Evolutionary conservation across 1,140 invertebrate species (phyloP).

Genomic region (Littorina saxatilis): DNA sequence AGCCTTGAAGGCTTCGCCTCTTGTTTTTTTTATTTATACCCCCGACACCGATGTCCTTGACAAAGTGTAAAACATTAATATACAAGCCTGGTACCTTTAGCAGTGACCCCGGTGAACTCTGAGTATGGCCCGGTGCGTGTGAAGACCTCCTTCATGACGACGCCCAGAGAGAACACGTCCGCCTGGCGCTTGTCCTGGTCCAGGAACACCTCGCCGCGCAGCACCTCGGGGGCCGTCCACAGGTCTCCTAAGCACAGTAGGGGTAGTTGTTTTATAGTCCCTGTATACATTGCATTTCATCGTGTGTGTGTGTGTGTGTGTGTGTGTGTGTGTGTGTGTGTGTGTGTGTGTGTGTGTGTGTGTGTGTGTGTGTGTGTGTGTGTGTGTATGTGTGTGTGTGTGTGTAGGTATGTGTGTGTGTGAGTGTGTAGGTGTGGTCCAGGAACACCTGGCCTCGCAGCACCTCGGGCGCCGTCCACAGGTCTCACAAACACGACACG

Average conservation of each 20-base stretch:
- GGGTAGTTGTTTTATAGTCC: background rate
- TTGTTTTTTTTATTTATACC: too few relatives aligned
- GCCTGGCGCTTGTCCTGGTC: slow-evolving; percentile 60
- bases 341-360: slow-evolving; percentile 2
- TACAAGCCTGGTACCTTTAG: slow-evolving; percentile 54
- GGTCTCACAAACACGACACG: too few relatives aligned
- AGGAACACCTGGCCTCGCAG: too few relatives aligned
- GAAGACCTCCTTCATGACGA: slow-evolving; percentile 70
- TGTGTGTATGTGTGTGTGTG: background rate
- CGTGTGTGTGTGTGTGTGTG: too few relatives aligned
- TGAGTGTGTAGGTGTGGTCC: too few relatives aligned
- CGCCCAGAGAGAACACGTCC: slow-evolving; percentile 67
- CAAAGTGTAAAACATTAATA: too few relatives aligned
- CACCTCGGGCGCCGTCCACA: too few relatives aligned
- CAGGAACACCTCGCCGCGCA: slow-evolving; percentile 51
- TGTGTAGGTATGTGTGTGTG: too few relatives aligned
- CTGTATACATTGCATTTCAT: background rate
- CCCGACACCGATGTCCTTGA: too few relatives aligned
- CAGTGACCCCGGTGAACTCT: slow-evolving; percentile 56
- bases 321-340: background rate
- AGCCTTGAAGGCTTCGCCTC: too few relatives aligned
- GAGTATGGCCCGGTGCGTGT: slow-evolving; percentile 63
- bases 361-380: slow-evolving; percentile 2
- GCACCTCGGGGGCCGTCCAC: slow-evolving; percentile 68
- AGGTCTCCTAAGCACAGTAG: slow-evolving; percentile 54